Base-by-base conservation (phyloP, 1,140 invertebrate genomes). In the Drosophila aff. region DNA sequence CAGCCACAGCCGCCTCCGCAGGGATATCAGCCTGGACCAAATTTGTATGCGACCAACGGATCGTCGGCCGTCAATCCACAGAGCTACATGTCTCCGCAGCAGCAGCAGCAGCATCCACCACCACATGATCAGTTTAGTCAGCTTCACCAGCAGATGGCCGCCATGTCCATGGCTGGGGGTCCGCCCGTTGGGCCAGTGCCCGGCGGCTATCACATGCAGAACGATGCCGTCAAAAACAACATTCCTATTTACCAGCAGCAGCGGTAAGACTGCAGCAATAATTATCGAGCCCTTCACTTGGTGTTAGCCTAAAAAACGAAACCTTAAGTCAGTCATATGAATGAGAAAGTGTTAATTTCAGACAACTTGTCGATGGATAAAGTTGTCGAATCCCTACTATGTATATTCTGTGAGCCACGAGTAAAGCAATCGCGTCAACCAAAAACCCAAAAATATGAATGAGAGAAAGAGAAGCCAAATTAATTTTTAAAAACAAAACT, bases 191-290 rank as follows among this genome's bases (percentile, higher is more conserved):
- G 77, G 33, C 61, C 79, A 21, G 52, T 77, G 33, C 63, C 79
- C 15, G 60, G 74, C 66, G 78, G 69, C 46, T 92, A 86, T 64
- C 75, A 91, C 44, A 79, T 87, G 55, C 90, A 91, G 69, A 92
- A 81, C 68, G 92, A 93, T 76, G 64, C 83, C 57, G 72, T 90
- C 53, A 92, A 90, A 55, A 85, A 91, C 66, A 93, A 93, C 86
- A 93, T 93, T 93, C 92, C 92, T 77, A 89, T 93, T 61, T 93
- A 93, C 67, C 91, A 93, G 58, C 92, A 93, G 76, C 92, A 93
- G 73, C 92, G 92, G 86, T 93, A 93, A 93, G 65, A 79, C 62
- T 59, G 61, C 46, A 36, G 40, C 18, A 57, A 8, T 40, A 43
- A 52, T 63, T 23, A 26, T 33, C 13, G 26, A 44, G 69, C 36